Evolutionary conservation across 2,888 invertebrate genomes (phyloP).

Genomic region (Leptinotarsa rubiginosa): DNA sequence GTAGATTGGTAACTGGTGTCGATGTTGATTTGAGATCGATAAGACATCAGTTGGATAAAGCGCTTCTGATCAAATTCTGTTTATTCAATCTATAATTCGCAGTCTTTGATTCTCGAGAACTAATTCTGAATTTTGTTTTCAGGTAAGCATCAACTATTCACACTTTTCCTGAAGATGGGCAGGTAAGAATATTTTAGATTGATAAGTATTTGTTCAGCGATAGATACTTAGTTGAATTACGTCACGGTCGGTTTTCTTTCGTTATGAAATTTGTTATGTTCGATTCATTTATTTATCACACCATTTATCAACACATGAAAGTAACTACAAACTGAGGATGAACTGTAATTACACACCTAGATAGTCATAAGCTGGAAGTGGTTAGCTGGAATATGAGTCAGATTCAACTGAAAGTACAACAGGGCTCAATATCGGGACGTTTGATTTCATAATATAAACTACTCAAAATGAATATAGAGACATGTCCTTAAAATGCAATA

Average conservation of each 20-base stretch:
- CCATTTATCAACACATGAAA: no score
- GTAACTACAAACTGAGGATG: no score
- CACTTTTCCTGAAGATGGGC: neutral
- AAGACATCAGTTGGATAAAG: constrained; percentile 50
- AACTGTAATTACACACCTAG: no score
- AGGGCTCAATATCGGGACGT: no score
- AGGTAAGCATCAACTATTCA: constrained; percentile 30
- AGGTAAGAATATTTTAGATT: constrained; percentile 3
- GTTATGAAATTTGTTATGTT: no score
- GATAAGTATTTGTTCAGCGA: neutral
- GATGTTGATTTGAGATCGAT: constrained; percentile 54
- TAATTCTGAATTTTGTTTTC: constrained; percentile 27
- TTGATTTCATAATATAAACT: no score
- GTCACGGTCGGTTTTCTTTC: neutral
- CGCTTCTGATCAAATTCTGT: constrained; percentile 41
- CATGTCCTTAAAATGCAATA: no score
- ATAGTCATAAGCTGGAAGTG: no score
- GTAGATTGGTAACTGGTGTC: constrained; percentile 53
- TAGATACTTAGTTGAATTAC: neutral
- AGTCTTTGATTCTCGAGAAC: neutral
- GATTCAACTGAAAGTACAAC: no score
- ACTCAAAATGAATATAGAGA: no score
- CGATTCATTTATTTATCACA: no score
- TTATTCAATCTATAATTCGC: neutral
- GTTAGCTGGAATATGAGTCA: no score